Base-by-base conservation (phyloP, 2,113 vertebrate genomes). In the Lophura nycthemera region DNA sequence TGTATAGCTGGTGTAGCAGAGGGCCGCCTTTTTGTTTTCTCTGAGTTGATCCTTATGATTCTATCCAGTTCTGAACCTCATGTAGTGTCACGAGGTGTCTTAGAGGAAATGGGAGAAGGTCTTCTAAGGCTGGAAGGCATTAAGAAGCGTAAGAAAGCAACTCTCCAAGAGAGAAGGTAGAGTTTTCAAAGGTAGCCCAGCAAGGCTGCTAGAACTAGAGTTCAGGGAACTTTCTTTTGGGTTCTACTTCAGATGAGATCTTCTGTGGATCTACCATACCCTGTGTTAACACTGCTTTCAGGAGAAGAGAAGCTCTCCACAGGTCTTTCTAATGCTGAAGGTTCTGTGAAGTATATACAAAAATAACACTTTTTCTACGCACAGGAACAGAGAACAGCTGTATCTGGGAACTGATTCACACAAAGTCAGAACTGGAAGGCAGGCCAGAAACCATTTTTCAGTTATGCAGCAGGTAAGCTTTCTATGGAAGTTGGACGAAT, bases 331-430 rank as follows among this genome's bases (percentile, higher is more conserved):
- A 48, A 72, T 66, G 38, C 42, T 11, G 7, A 85, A 74, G 4
- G 13, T 57, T 87, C 77, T 83, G 36, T 72, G 40, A 80, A 83
- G 22, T 47, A n/a, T 18, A 60, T 88, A 78, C 10, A 72, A 67
- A 52, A 50, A 60, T 47, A 59, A 86, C 0, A 0, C 70, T 89
- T 91, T 32, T 92, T 95, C 81, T 43, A 38, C 11, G 8, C 92
- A 56, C 91, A 97, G 98, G 98, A 92, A 97, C 98, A 57, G 99
- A 99, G 79, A 99, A 98, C 83, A 98, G 97, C 96, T 99, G 98
- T 87, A 97, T 99, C 70, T 99, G 99, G 99, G 99, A 99, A 96
- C 97, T 99, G 97, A 98, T 99, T 96, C 99, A 99, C 94, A 99
- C 98, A 4, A 98, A 98, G 95, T 99, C 99, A 67, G 99, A 99